Evolutionary conservation across 2,888 invertebrate species (phyloP), one percentile per base, ranked within the genome.

Genomic region (Dasypolia templi): DNA sequence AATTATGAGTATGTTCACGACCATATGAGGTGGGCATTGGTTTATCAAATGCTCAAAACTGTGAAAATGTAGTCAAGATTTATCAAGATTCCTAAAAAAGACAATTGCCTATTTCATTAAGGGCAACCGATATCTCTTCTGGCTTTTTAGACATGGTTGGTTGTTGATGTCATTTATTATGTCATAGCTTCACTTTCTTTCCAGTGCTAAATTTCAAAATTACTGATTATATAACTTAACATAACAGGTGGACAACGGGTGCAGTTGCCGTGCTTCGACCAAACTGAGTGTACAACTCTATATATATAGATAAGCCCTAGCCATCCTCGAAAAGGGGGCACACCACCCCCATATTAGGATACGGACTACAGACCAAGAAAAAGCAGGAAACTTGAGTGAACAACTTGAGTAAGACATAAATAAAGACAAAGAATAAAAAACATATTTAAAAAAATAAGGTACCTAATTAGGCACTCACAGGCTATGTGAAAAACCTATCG

Each of bases 1-100:
- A 26, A 65, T 65, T 66, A 58, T 53, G 1, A 65, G 61, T 66
- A 58, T 53, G 1, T 46, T 69, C 59, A 65, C 64, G 49, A 64
- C 35, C 11, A 35, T 3, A 2, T 22, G 2, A 32, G 5, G 32
- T 26, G n/a, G 22, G 64, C 19, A 19, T 32, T 11, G 9, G 0
- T 19, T 53, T 66, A 7, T 7, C 17, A 32, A 32, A 46, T n/a
- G 19, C 11, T 63, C 14, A 44, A 61, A 26, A 26, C 14, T 6
- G 3, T 42, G 59, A 2, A 39, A 14, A n/a, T 61, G 7, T 39
- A 39, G 12, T 29, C n/a, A n/a, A 19, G 12, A 26, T 11, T 5
- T 19, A 29, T 55, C 9, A 29, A 29, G 9, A 35, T 32, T 22
- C 11, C 6, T 9, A 58, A 58, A 58, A 56, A 35, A 58, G 9